Evolutionary conservation across 2,797 vertebrate genomes (phyloP), one percentile per base, ranked within the genome.

Genomic region (Gallirallus australis): DNA sequence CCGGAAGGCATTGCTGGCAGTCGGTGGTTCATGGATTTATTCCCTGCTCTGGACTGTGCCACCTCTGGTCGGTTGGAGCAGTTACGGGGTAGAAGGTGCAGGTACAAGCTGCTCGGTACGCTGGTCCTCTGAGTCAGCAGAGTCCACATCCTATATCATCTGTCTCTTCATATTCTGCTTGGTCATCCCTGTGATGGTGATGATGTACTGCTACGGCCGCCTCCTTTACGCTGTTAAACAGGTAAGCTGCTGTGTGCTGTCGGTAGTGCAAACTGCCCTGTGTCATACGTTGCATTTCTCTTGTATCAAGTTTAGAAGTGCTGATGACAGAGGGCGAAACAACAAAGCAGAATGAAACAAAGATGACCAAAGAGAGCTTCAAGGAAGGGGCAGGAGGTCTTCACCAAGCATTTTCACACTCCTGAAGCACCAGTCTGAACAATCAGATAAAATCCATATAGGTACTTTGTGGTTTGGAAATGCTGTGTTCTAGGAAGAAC

Each of bases 131-230:
- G 98, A 96, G 42, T 98, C 98, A 1, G 53, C 96, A 1, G 85
- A 98, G 95, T 99, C 98, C 3, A 98, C 98, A 0, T 98, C 99
- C 90, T 99, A 99, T 91, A 98, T 99, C 97, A 98, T 99, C 98
- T 99, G 99, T 79, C 98, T 99, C 57, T 99, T 99, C 94, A 96
- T 98, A 87, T 99, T 99, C 98, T 99, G 99, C 97, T 92, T 99
- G 96, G 98, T 95, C 15, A 90, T 99, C 19, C 99, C 99, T 2
- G 96, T 99, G 68, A 54, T 98, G 87, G 96, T 98, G 54, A 99
- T 99, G 99, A 75, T 99, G 94, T 99, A 98, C 98, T 99, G 98
- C 98, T 99, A 99, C 2, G 90, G 98, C 71, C 97, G 98, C 59
- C 98, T 99, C 77, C 97, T 99, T 12, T 98, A 97, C 50, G 97